phyloP scores from a whole-genome alignment of 2,888 invertebrate species.

The Epinotia nisella region DNA sequence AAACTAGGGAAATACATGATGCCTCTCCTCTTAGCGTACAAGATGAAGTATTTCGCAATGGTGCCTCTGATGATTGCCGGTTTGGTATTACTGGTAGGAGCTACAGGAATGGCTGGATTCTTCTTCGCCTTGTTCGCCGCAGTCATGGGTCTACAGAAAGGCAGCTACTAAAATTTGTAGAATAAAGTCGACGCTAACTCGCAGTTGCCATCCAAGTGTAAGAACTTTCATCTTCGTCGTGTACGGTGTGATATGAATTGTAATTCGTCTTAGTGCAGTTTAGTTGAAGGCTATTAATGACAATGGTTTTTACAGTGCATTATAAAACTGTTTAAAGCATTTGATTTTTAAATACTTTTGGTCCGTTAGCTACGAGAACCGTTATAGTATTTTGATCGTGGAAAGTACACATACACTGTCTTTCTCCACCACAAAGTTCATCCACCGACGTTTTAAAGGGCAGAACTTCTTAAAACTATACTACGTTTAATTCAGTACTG shows the following conservation, averaged over 20 bases:
- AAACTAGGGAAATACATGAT: constrained; percentile 89
- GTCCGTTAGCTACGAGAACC: background rate
- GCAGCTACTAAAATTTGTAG: constrained; percentile 65
- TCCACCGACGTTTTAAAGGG: constrained; percentile 48
- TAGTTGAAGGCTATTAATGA: background rate
- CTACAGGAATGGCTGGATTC: constrained; percentile 93
- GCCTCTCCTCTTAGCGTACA: constrained; percentile 92
- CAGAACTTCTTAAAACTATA: constrained; percentile 31
- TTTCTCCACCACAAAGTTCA: constrained; percentile 18
- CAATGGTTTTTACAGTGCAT: background rate
- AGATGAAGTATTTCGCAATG: constrained; percentile 91
- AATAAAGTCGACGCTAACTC: constrained; percentile 66
- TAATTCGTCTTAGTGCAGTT: constrained; percentile 30
- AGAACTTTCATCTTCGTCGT: constrained; percentile 51
- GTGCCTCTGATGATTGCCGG: constrained; percentile 90
- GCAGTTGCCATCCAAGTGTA: constrained; percentile 72
- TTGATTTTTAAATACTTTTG: constrained; percentile 12
- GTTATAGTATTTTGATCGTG: background rate
- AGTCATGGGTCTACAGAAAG: constrained; percentile 89
- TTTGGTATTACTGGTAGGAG: constrained; percentile 89
- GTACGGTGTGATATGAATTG: background rate
- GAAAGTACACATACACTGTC: background rate
- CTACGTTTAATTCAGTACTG: constrained; percentile 5
- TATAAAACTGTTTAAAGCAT: background rate
- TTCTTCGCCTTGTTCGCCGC: constrained; percentile 95